Base-by-base conservation (phyloP, 2,888 invertebrate species). In the Meliscaeva auricollis region DNA sequence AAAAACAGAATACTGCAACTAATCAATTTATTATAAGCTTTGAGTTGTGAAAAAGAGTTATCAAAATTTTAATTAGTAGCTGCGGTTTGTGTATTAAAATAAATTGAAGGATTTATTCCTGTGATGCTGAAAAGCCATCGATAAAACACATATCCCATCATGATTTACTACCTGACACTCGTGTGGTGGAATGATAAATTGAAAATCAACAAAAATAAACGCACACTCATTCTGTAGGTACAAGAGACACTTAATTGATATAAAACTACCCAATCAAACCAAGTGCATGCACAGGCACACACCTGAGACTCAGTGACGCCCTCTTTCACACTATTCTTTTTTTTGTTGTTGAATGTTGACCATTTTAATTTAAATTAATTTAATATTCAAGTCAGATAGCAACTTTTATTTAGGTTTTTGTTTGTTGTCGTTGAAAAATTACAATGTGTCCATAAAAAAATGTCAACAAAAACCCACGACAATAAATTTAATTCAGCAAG, bases 401-500 rank as follows among this genome's bases (percentile, higher is more conserved):
- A 6, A 22, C 5, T 13, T 35, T 58, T 38, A 20, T 58, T 17
- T 17, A 7, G 3, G 9, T 32, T 56, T 15, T 56, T 32, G 20
- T 56, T 52, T 11, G 5, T 22, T 52, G 22, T 52, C 13, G 11
- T 54, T 30, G 13, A 17, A 58, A 38, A 6, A 58, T 15, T 56
- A 52, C 15, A 15, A 13, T 60, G n/a, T 60, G 38, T 38, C 41
- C 22, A 7, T 41, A 11, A 26, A 11, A n/a, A 22, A 60, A 60
- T 60, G 20, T 41, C 38, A 60, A 60, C 58, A 17, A 38, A 58
- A 38, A 58, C 9, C 35, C 35, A 35, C 35, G 17, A 35, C 22
- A 60, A 79, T 77, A 82, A 77, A 73, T 77, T 77, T 48, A 66
- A 54, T 15, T 41, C 26, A 62, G 35, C 82, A 82, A 82, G 77